phyloP scores from a whole-genome alignment of 2,113 vertebrate genomes.

The Scolopax mira region DNA sequence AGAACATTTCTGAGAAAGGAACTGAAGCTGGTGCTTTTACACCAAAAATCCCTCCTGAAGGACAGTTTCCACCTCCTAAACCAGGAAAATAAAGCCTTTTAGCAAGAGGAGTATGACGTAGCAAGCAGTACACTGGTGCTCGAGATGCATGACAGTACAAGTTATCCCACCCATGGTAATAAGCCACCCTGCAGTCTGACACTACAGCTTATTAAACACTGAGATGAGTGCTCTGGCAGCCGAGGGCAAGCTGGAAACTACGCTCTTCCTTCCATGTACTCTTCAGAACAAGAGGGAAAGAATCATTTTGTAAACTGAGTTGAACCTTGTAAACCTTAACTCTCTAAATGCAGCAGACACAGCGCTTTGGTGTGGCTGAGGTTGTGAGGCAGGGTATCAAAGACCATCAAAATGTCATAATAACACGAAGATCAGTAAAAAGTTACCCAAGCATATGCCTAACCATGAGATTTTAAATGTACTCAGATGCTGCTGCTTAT shows the following conservation, averaged over 20 bases:
- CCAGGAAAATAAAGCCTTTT: background rate
- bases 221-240: background rate
- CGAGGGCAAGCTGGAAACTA: background rate
- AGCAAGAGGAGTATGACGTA: background rate
- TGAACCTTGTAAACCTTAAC: background rate
- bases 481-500: background rate
- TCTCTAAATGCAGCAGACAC: background rate
- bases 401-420: background rate
- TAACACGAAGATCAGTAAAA: background rate
- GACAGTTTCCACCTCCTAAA: background rate
- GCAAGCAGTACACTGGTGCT: background rate
- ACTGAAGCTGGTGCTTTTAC: background rate
- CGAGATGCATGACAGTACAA: background rate
- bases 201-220: background rate
- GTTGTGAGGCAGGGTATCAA: background rate
- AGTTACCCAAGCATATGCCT: background rate
- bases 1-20: background rate
- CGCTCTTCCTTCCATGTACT: accelerated
- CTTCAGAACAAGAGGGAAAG: background rate
- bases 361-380: background rate
- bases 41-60: background rate
- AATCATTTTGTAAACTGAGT: background rate
- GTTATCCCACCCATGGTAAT: background rate
- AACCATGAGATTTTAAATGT: background rate
- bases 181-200: background rate